Evolutionary conservation across 2,797 vertebrate species (phyloP), one percentile per base, ranked within the genome.

Genomic region (Sebastes cheni): DNA sequence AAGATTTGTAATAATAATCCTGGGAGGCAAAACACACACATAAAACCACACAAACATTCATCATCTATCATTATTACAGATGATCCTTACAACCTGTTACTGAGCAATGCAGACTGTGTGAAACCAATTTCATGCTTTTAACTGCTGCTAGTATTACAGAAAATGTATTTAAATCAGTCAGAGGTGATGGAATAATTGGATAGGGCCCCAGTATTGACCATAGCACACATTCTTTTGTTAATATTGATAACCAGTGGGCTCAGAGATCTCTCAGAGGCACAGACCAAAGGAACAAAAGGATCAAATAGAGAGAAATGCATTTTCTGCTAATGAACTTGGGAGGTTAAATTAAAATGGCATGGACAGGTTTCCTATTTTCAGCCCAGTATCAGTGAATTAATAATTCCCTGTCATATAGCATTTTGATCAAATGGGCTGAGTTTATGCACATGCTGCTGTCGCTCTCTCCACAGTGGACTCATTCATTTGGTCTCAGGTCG

Each of bases 341-440:
- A 58, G 18, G 52, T 75, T 52, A 32, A 22, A 72, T 84, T 74
- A 72, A 83, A 82, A 76, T 72, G 52, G 34, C 72, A 72, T 7
- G n/a, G 34, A 20, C 60, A 16, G 14, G 67, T 3, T 23, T 36
- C 42, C 16, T 32, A 27, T 54, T 59, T 79, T 3, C 22, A 22
- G 50, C 25, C 22, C 25, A 3, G 20, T 32, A 34, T 64, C 34
- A 7, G 75, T 83, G 52, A 73, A 83, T 83, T 70, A 76, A 82
- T 83, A 80, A 87, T 73, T 84, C 68, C 50, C 67, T 81, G 64
- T 80, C 83, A 80, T 34, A 8, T 2, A 4, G 14, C 3, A 16
- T 75, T 77, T 56, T 74, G 46, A 79, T 83, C 72, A 83, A 67
- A 67, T 46, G 0, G 2, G 2, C 23, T 23, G 14, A 29, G 46